Base-by-base conservation (phyloP, 2,888 invertebrate species). In the Lepidocyrtinus sp. region DNA sequence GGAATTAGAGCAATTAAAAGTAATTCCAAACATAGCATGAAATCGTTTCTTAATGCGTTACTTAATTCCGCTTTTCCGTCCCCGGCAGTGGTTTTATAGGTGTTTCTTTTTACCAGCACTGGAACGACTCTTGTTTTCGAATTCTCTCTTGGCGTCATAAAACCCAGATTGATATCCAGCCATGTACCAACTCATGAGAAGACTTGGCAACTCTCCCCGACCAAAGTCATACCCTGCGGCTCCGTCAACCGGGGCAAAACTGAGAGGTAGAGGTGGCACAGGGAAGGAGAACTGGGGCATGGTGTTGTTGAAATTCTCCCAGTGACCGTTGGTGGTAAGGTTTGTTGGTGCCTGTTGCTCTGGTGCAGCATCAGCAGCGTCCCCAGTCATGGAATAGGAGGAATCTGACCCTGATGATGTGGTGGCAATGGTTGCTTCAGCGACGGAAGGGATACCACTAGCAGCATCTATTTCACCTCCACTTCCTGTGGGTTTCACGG, bases 181-280 rank as follows among this genome's bases (percentile, higher is more conserved):
- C 81, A 83, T 84, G 62, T 84, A 84, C 84, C 84, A 84, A 0
- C 81, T 73, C 75, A 84, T 65, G 7, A 83, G 46, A n/a, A 84
- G 46, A 5, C 81, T 75, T 26, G 81, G 79, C 19, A 84, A 27
- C 25, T 76, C 76, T 26, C 84, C 82, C 45, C 81, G 69, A 7
- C 75, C 69, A 36, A 77, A 82, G 27, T 78, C 72, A 26, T 77
- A 75, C n/a, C n/a, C n/a, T n/a, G n/a, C n/a, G 7, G 22, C 59
- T 25, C 83, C 83, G 25, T 77, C 73, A 21, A 27, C 55, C 12
- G 68, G 67, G 15, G 78, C 74, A n/a, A 83, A 27, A 21, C 71
- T 73, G 3, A 74, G 24, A 7, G 83, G 83, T 75, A 83, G 70
- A 7, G 83, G 83, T 36, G 83, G 83, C 19, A 77, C 67, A 19